A percentile compares a stretch with the other conserved stretches of the same genome.
Evolutionary conservation across 2,113 vertebrate species (phyloP).

Genomic region (Hippocampus abdominalis): DNA sequence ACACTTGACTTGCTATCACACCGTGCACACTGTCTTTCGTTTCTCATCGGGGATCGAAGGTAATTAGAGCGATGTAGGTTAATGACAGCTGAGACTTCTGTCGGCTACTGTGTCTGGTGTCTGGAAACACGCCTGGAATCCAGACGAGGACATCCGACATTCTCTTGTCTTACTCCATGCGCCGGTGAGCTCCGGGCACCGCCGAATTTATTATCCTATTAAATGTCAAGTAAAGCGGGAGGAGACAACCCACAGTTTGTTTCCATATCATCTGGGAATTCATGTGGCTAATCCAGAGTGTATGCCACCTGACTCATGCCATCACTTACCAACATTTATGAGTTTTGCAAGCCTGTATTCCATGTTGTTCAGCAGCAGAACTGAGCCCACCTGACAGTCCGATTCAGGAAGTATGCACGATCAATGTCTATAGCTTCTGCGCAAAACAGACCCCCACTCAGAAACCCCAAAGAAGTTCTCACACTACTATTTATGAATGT

Average conservation of each 20-base stretch:
- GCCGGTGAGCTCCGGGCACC: slow-evolving; percentile 35
- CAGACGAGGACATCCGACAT: slow-evolving; percentile 56
- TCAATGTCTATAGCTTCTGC: slow-evolving; percentile 41
- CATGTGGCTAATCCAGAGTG: neutral
- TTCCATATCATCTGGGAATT: slow-evolving; percentile 11
- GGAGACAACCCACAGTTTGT: slow-evolving; percentile 10
- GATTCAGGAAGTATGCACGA: slow-evolving; percentile 37
- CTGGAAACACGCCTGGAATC: slow-evolving; percentile 47
- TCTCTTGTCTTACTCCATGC: slow-evolving; percentile 25
- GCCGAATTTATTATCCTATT: slow-evolving; percentile 23
- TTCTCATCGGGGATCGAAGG: slow-evolving; percentile 56
- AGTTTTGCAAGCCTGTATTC: slow-evolving; percentile 6
- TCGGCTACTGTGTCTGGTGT: slow-evolving; percentile 42
- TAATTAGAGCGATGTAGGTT: slow-evolving; percentile 68
- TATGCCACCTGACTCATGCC: slow-evolving; percentile 6
- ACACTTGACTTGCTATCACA: neutral
- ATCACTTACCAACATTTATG: slow-evolving; percentile 5
- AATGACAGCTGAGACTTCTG: slow-evolving; percentile 64
- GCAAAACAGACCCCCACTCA: slow-evolving; percentile 31
- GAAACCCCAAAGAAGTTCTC: slow-evolving; percentile 44
- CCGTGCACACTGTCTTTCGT: slow-evolving; percentile 11
- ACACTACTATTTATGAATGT: slow-evolving; percentile 54
- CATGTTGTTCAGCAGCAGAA: slow-evolving; percentile 13
- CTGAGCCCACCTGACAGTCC: slow-evolving; percentile 39
- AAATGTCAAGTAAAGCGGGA: slow-evolving; percentile 17